phyloP scores from a whole-genome alignment of 2,888 invertebrate species.

The Caenorhabditis uteleia region DNA sequence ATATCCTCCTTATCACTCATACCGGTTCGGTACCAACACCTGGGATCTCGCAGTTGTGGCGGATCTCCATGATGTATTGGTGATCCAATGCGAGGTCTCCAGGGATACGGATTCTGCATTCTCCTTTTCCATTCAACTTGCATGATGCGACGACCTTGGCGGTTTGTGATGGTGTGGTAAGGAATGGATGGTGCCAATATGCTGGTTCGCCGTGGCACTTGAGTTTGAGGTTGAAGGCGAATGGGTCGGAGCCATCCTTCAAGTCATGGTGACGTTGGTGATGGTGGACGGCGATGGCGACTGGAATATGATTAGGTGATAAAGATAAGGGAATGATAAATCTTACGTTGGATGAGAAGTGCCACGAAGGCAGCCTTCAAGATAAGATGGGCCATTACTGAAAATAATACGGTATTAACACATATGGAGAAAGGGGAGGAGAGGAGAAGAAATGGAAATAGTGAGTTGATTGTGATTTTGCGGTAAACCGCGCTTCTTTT shows the following conservation, averaged over 20 bases:
- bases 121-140: neutral
- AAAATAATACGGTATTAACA: too few relatives aligned
- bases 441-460: too few relatives aligned
- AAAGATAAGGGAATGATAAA: too few relatives aligned
- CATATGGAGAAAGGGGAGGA: too few relatives aligned
- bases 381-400: too few relatives aligned
- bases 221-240: neutral
- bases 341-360: too few relatives aligned
- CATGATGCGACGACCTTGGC: neutral
- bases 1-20: neutral
- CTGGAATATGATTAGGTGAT: too few relatives aligned
- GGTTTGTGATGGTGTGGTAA: neutral
- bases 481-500: too few relatives aligned
- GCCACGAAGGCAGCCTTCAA: too few relatives aligned
- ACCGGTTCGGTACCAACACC: neutral
- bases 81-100: neutral
- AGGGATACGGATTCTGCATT: neutral
- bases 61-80: neutral
- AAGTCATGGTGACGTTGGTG: too few relatives aligned
- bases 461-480: too few relatives aligned
- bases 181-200: neutral
- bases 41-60: neutral
- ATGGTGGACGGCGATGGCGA: too few relatives aligned
- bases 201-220: neutral
- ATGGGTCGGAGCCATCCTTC: slow-evolving; percentile 1